Evolutionary conservation across 2,797 vertebrate species (phyloP), one percentile per base, ranked within the genome.

Genomic region (Ptychadena robeensis): DNA sequence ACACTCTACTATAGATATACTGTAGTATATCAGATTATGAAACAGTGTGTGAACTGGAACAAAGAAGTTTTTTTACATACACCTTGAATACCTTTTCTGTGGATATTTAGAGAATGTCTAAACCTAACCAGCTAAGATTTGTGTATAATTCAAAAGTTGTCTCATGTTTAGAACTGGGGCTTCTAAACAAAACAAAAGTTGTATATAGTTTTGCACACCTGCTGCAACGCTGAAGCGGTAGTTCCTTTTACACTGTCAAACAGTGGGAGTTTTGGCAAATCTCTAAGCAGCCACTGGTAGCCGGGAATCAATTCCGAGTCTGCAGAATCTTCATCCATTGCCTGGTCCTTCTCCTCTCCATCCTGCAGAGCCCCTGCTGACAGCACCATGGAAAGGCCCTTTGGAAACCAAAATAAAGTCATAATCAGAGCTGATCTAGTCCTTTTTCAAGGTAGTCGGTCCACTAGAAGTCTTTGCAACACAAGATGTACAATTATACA

Each of bases 361-460:
- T 98, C 98, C 66, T 95, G 96, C 70, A 96, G 89, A 0, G 94
- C 95, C 7, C 96, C 96, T 87, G 99, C 97, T 0, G 94, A 96
- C 79, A 99, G 94, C 73, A 99, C 98, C 92, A 99, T 87, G 0
- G 97, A 96, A 88, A 99, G 89, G 61, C 98, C 98, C 98, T 99
- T 87, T 7, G 31, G 8, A 14, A 22, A 10, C 7, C 22, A 81
- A 31, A 34, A 61, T 59, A 11, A 6, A 22, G 64, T 22, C 30
- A 10, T 9, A 32, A 38, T 6, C 12, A 4, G n/a, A 66, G 27
- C 9, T 11, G 25, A 32, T 69, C 31, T 12, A 5, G 7, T 1
- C 32, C 68, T 34, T 53, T 12, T 32, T n/a, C 14, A 44, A 15
- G 4, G 44, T 53, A 4, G 44, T 28, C n/a, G 10, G 44, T 28